Conservation (phyloP, 1,140 invertebrate species). For the Patella vulgata region DNA sequence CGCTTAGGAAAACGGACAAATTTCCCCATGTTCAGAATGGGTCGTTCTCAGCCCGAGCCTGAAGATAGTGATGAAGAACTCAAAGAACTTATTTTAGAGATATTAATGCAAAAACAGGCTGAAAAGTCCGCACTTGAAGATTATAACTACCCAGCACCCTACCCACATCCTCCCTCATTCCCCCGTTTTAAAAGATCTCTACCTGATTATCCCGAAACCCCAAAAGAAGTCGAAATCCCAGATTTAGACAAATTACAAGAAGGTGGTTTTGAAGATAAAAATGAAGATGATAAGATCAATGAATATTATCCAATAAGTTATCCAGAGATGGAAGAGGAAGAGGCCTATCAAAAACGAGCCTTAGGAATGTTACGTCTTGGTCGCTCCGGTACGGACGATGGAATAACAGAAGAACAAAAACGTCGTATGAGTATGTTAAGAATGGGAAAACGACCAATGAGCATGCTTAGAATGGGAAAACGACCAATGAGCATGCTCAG, state of each 20-base stretch:
- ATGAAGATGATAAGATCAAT: constrained; percentile 4
- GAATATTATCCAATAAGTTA: too few species aligned
- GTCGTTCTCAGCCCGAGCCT: constrained; percentile 3
- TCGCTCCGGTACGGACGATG: too few species aligned
- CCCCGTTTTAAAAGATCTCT: constrained; percentile 2
- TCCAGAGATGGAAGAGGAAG: constrained; percentile 1
- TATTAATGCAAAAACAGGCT: constrained; percentile 2
- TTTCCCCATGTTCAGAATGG: constrained; percentile 18
- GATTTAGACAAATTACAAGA: background rate
- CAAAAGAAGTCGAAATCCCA: background rate
- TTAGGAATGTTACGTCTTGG: constrained; percentile 34
- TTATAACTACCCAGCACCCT: background rate
- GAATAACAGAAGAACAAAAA: too few species aligned
- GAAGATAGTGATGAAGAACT: constrained; percentile 19
- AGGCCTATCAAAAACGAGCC: constrained; percentile 23
- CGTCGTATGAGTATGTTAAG: constrained; percentile 40
- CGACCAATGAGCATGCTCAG: constrained; percentile 41
- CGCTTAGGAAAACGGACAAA: constrained; percentile 36
- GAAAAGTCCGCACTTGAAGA: too few species aligned
- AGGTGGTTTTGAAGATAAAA: background rate
- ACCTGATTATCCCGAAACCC: background rate
- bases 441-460: constrained; percentile 38
- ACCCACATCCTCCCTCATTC: background rate
- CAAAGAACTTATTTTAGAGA: constrained; percentile 12
- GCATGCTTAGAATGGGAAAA: constrained; percentile 36